These are phyloP conservation scores for Rallus limicola DNA, from an alignment of 2,113 vertebrate species.

Conservation along the genomic window DNA sequence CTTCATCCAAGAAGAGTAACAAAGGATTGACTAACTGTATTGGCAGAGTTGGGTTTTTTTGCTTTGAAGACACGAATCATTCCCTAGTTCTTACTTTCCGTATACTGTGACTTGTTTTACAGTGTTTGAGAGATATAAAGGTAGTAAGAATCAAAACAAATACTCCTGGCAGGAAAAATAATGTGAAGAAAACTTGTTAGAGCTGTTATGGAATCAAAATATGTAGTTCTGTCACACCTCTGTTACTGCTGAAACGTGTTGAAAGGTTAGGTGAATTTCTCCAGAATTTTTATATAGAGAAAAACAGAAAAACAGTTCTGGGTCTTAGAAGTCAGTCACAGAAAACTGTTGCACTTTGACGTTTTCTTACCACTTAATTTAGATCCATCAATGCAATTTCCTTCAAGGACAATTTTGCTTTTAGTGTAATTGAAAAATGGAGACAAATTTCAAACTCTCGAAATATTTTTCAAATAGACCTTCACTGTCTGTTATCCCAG, in stretches of 20 bases:
- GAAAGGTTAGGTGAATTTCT: neutral
- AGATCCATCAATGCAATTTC: neutral
- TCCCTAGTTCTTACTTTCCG: neutral
- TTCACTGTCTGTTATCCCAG: neutral
- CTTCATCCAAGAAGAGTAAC: neutral
- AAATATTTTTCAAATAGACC: neutral
- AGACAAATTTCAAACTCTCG: neutral
- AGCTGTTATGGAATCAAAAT: neutral
- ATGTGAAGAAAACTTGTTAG: neutral
- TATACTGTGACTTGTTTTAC: neutral
- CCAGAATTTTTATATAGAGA: neutral
- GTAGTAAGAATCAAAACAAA: neutral
- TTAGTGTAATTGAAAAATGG: neutral
- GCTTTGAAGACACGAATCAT: neutral
- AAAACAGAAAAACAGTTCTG: neutral
- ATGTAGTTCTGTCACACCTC: neutral
- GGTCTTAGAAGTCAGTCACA: neutral
- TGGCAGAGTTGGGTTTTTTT: neutral
- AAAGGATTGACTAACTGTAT: neutral
- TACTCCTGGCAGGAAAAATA: neutral
- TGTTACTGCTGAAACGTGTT: neutral
- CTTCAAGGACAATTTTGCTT: neutral
- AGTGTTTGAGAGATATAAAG: neutral
- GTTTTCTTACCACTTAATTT: neutral
- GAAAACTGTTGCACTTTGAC: neutral